phyloP scores from a whole-genome alignment of 2,113 vertebrate genomes.

The Apteryx mantelli region DNA sequence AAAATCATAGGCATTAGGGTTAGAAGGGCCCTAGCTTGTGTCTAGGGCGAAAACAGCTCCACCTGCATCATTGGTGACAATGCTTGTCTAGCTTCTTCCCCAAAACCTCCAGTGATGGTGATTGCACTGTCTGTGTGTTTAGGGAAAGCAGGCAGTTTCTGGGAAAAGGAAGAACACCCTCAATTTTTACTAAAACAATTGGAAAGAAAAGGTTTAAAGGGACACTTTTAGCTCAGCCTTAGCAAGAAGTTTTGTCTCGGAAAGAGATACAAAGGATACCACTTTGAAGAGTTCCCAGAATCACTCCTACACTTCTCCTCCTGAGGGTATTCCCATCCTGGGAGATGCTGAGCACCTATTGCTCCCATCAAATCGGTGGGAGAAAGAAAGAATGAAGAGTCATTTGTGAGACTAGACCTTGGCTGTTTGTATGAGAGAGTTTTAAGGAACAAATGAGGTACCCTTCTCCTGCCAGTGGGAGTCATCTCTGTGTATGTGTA shows the following conservation, averaged over 20 bases:
- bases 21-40: not conserved
- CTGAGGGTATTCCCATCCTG: not conserved
- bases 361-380: not conserved
- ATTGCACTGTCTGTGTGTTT: not conserved
- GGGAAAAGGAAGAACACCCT: not conserved
- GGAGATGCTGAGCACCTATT: rapidly evolving
- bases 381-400: not conserved
- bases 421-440: not conserved
- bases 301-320: not conserved
- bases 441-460: not conserved
- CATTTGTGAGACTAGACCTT: not conserved
- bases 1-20: not conserved
- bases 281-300: not conserved
- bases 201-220: not conserved
- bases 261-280: rapidly evolving
- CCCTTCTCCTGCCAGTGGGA: not conserved
- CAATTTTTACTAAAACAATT: not conserved
- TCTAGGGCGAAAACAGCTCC: not conserved
- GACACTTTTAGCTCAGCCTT: not conserved
- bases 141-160: rapidly evolving
- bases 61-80: rapidly evolving
- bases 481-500: not conserved
- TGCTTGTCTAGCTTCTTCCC: not conserved
- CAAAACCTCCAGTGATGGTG: rapidly evolving
- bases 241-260: not conserved